phyloP scores from a whole-genome alignment of 2,888 invertebrate species.

The Xestia sexstrigata region DNA sequence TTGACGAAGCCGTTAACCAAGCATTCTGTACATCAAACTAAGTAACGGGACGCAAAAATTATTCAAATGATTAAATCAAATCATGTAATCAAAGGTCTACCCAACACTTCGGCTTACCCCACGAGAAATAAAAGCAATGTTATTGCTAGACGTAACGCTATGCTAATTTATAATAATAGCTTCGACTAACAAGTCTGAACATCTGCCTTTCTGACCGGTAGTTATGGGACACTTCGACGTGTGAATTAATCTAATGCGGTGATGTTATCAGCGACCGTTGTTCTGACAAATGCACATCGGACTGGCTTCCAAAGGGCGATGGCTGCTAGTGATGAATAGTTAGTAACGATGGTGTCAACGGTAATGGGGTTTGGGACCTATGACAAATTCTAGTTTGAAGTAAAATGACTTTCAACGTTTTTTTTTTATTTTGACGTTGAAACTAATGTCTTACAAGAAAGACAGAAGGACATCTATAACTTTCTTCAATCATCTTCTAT shows the following conservation, averaged over 20 bases:
- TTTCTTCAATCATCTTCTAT: no score
- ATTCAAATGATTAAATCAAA: no score
- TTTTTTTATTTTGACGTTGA: background rate
- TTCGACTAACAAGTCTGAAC: conserved; percentile 24
- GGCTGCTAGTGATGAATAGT: conserved; percentile 48
- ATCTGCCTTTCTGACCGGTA: conserved; percentile 36
- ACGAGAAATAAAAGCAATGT: background rate
- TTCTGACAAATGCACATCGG: conserved; percentile 57
- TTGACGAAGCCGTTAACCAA: no score
- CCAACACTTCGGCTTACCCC: background rate
- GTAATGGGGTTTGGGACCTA: conserved; percentile 49
- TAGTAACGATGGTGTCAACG: conserved; percentile 23
- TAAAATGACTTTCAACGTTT: background rate
- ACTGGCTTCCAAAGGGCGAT: conserved; percentile 36
- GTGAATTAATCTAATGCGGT: conserved; percentile 59
- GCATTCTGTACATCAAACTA: no score
- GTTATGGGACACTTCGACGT: conserved; percentile 38
- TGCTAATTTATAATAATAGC: conserved; percentile 41
- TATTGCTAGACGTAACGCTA: conserved; percentile 6
- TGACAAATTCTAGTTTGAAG: conserved; percentile 34
- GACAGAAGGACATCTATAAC: no score
- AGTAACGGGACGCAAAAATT: no score
- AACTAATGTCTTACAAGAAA: no score
- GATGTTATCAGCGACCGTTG: conserved; percentile 50
- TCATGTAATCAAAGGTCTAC: no score